A percentile compares a stretch with the other conserved stretches of the same genome.
These are phyloP conservation scores for Acipenser transmontanus DNA, from an alignment of 2,797 vertebrate species.

Conservation along the genomic window DNA sequence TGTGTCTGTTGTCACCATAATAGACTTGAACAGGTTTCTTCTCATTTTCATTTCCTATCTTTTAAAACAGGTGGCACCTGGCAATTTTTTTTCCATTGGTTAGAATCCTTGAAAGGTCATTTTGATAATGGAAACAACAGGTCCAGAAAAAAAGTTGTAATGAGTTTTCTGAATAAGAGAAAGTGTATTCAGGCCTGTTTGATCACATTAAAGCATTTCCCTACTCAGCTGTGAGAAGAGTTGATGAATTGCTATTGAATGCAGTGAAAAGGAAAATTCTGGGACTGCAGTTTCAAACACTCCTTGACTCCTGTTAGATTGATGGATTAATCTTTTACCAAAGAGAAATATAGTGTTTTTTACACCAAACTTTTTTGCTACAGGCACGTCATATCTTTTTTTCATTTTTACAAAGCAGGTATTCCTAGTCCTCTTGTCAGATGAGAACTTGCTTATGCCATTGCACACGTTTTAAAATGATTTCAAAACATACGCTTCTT, in stretches of 20 bases:
- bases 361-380: not conserved
- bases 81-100: not conserved
- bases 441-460: not conserved
- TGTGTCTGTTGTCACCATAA: slow-evolving; percentile 1
- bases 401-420: not conserved
- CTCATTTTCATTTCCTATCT: not conserved
- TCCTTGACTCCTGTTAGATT: not conserved
- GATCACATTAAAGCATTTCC: slow-evolving; percentile 4
- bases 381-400: not conserved
- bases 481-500: not conserved
- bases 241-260: not conserved
- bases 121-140: slow-evolving; percentile 5
- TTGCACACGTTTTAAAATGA: not conserved
- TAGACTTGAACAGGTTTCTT: not conserved
- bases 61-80: not conserved
- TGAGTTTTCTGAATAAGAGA: slow-evolving; percentile 1
- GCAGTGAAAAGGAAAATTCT: not conserved
- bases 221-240: not conserved
- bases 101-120: not conserved
- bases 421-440: not conserved
- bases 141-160: not conserved
- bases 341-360: not conserved
- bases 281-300: not conserved
- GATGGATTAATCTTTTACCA: not conserved
- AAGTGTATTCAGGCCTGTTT: not conserved